Percentiles rank a stretch among this genome's conserved stretches.
Evolutionary conservation across 2,113 vertebrate genomes (phyloP).

Genomic region (Osmerus mordax): DNA sequence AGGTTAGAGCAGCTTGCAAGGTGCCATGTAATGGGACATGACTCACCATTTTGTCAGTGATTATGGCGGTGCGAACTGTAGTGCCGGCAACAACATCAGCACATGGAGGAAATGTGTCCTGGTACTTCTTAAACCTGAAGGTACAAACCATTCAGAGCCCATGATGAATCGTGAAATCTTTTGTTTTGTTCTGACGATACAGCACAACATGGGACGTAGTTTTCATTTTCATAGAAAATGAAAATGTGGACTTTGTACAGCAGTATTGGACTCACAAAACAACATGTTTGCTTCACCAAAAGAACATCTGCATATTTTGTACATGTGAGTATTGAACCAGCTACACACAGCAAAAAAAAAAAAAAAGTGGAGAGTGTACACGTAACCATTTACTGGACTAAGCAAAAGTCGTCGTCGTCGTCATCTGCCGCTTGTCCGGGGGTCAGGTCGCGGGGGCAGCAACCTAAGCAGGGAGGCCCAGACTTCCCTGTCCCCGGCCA

Average conservation of each 20-base stretch:
- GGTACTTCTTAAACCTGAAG: slow-evolving; percentile 9
- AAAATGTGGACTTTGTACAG: neutral
- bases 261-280: neutral
- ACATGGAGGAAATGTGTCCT: slow-evolving; percentile 13
- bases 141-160: no score
- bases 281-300: slow-evolving; percentile 9
- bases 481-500: no score
- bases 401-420: no score
- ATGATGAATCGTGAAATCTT: neutral
- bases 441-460: no score
- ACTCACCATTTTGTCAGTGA: slow-evolving; percentile 35
- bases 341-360: slow-evolving; percentile 10
- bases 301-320: slow-evolving; percentile 22
- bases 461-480: no score
- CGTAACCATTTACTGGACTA: no score
- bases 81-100: slow-evolving; percentile 12
- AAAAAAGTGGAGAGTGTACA: no score
- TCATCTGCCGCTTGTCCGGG: no score
- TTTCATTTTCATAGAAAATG: no score
- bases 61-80: slow-evolving; percentile 3
- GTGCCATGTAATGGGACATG: slow-evolving; percentile 26
- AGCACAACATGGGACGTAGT: neutral
- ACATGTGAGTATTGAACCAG: slow-evolving; percentile 6
- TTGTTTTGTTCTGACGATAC: neutral
- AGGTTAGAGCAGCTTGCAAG: slow-evolving; percentile 30